Conservation (phyloP, 2,888 invertebrate genomes). For the Schrankia costaestrigalis region DNA sequence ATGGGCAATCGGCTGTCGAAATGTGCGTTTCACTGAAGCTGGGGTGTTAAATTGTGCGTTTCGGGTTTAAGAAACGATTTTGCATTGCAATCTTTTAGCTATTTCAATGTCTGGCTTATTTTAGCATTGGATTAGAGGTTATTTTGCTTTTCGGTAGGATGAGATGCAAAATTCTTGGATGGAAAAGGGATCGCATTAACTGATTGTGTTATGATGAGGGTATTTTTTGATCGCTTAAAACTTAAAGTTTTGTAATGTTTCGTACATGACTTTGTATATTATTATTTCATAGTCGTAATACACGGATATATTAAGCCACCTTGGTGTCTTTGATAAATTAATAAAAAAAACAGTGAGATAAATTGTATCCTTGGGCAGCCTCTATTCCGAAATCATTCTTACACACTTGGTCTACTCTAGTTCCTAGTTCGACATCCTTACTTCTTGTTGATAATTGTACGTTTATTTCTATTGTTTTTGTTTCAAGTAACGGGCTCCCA, state of each 20-base stretch:
- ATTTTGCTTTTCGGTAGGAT: conserved; percentile 7
- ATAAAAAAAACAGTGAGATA: too few relatives aligned
- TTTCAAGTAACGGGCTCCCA: too few relatives aligned
- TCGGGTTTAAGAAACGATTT: conserved; percentile 48
- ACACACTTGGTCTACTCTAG: too few relatives aligned
- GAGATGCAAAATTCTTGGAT: conserved; percentile 18
- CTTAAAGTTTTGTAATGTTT: background rate
- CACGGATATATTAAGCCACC: too few relatives aligned
- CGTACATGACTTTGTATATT: background rate
- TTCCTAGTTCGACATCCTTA: too few relatives aligned
- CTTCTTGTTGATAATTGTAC: too few relatives aligned
- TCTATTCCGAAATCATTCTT: too few relatives aligned
- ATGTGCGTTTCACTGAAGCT: conserved; percentile 37
- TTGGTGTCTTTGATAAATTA: too few relatives aligned
- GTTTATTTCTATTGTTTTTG: too few relatives aligned
- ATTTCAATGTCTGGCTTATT: conserved; percentile 40
- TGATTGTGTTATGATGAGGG: conserved; percentile 23
- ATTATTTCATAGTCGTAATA: too few relatives aligned
- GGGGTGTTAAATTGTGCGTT: conserved; percentile 65
- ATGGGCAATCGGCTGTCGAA: conserved; percentile 66
- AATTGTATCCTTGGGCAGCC: too few relatives aligned
- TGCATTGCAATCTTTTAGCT: conserved; percentile 44
- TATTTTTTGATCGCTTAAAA: background rate
- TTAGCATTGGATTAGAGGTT: conserved; percentile 23
- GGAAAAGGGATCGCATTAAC: conserved; percentile 20